A percentile compares a stretch with the other conserved stretches of the same genome.
These are phyloP conservation scores for Globodera ellingtonae DNA, from an alignment of 1,140 invertebrate species.

Conservation along the genomic window DNA sequence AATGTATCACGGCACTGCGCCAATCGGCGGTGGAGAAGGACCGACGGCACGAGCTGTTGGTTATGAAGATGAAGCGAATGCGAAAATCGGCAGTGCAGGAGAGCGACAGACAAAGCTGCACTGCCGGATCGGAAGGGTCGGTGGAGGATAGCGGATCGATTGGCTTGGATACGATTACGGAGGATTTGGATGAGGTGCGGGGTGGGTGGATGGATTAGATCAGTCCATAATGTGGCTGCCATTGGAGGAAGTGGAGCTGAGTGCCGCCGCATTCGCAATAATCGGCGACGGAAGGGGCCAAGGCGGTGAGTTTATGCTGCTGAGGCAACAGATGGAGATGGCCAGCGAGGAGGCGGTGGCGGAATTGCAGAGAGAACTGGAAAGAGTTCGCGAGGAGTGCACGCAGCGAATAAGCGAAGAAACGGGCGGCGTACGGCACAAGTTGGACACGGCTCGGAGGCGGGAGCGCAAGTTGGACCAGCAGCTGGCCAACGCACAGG, in stretches of 20 bases:
- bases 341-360: constrained; percentile 35
- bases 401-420: constrained; percentile 9
- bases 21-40: constrained; percentile 59
- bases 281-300: constrained; percentile 19
- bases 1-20: constrained; percentile 62
- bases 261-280: constrained; percentile 30
- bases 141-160: constrained; percentile 44
- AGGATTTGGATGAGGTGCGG: constrained; percentile 61
- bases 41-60: constrained; percentile 56
- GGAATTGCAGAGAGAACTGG: constrained; percentile 38
- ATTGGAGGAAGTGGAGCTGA: constrained; percentile 40
- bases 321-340: constrained; percentile 47
- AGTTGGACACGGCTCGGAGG: constrained; percentile 15
- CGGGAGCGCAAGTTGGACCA: constrained; percentile 40
- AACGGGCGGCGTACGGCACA: neutral
- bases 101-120: constrained; percentile 50
- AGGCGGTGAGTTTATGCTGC: constrained; percentile 18
- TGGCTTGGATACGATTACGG: constrained; percentile 58
- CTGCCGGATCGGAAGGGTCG: constrained; percentile 58
- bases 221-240: neutral
- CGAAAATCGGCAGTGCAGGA: constrained; percentile 45
- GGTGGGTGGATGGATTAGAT: constrained; percentile 10
- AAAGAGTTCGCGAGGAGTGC: constrained; percentile 12
- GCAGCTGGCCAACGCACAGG: constrained; percentile 48
- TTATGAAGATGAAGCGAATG: constrained; percentile 52